Base-by-base conservation (phyloP, 2,888 invertebrate genomes). In the Ormyrus rosae region DNA sequence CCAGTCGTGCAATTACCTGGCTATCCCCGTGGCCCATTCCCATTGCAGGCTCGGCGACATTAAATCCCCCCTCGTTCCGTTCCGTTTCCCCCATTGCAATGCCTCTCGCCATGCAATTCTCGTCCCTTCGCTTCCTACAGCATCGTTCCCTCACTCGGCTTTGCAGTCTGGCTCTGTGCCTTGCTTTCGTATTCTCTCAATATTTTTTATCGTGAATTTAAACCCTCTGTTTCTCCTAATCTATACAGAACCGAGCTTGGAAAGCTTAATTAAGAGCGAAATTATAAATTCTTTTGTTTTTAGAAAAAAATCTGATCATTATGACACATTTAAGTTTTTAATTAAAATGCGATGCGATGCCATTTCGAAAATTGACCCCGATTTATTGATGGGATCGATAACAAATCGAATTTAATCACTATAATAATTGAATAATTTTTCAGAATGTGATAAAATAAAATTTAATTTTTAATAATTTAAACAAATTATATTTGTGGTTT, bases 1-100 rank as follows among this genome's bases (percentile, higher is more conserved):
- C 85, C 86, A 82, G 82, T 80, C 85, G 84, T 82, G 86, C 86
- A 87, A 87, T 87, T 87, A 87, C 87, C 84, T 86, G 84, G 53
- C 79, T 79, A 85, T 86, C 85, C 86, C 84, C 81, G 84, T 82
- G 85, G 85, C 85, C 85, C 86, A 83, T 87, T 87, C 86, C 86
- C 86, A 85, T 84, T 83, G 84, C 85, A 71, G 82, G 84, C 77
- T 83, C 83, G 83, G 83, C 81, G 78, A 79, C 82, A 78, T 80
- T 83, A 83, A 79, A 77, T 73, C 70, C 78, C 51, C 69, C 78
- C 56, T 45, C 46, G 63, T 75, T 69, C 61, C 74, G 60, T 82
- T 77, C 51, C 53, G 71, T 55, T 80, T 69, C 34, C 53, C 69
- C 70, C 56, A 67, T 50, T 74, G 58, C 78, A 53, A 53, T 72